These are phyloP conservation scores for Nyleta sp. DNA, from an alignment of 2,888 invertebrate species.

Conservation along the genomic window DNA sequence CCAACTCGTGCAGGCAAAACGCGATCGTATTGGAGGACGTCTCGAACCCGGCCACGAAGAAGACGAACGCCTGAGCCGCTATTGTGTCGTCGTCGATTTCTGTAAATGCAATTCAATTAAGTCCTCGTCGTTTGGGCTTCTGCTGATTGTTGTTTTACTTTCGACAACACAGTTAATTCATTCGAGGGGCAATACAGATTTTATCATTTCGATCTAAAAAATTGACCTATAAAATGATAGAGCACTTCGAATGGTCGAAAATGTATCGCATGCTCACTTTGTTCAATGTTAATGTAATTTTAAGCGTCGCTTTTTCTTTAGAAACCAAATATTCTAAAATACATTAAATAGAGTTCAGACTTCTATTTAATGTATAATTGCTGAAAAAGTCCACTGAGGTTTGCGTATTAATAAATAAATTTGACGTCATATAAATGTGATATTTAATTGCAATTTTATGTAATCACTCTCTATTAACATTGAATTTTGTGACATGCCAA, in stretches of 20 bases:
- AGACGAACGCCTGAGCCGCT: conserved; percentile 80
- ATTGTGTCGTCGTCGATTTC: conserved; percentile 75
- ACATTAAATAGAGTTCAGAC: no score
- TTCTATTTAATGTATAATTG: not conserved
- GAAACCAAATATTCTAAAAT: not conserved
- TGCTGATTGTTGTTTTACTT: not conserved
- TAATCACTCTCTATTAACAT: not conserved
- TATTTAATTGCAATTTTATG: conserved; percentile 10
- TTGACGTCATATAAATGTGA: not conserved
- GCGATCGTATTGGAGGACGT: conserved; percentile 79
- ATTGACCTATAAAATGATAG: no score
- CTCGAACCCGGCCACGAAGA: conserved; percentile 80
- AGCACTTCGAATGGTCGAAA: no score
- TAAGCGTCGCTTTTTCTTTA: no score
- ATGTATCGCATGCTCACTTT: no score
- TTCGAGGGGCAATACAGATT: no score
- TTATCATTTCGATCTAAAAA: no score
- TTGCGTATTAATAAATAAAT: not conserved
- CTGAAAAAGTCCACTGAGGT: not conserved
- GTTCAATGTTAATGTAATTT: no score
- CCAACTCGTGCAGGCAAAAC: conserved; percentile 79
- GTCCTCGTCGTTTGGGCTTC: not conserved
- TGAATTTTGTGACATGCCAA: no score
- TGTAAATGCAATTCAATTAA: conserved; percentile 37
- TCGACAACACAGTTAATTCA: no score